phyloP scores from a whole-genome alignment of 2,113 vertebrate species.

The Natator depressus region DNA sequence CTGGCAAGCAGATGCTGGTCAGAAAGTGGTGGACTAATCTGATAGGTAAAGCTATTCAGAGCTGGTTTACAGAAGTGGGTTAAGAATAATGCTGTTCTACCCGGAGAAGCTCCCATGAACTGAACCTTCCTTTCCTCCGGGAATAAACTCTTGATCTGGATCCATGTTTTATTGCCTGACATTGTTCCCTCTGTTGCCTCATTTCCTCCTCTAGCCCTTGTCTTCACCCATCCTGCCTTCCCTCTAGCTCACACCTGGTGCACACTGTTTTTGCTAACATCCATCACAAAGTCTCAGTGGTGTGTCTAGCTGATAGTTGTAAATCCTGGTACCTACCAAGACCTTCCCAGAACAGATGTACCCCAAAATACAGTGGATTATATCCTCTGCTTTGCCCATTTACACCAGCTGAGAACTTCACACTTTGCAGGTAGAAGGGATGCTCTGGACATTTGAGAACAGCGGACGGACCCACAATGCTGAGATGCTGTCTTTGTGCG shows the following conservation, averaged over 20 bases:
- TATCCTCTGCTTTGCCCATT: neutral
- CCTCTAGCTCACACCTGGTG: neutral
- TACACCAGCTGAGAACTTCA: neutral
- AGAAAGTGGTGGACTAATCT: neutral
- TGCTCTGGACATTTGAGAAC: neutral
- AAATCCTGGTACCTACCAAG: neutral
- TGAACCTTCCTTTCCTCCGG: neutral
- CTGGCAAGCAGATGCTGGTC: neutral
- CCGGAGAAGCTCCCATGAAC: neutral
- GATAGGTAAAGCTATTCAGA: neutral
- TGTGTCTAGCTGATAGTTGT: rapidly evolving
- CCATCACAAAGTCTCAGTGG: neutral
- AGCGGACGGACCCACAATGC: rapidly evolving
- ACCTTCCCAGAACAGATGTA: neutral
- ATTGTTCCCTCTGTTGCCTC: neutral
- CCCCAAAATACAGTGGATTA: rapidly evolving
- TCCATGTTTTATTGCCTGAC: neutral
- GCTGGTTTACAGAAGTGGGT: neutral
- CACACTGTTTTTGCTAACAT: neutral
- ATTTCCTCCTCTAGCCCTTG: neutral
- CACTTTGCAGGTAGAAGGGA: neutral
- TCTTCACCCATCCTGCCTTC: neutral
- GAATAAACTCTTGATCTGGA: neutral
- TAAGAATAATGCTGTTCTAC: neutral
- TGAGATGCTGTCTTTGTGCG: rapidly evolving